Evolutionary conservation across 2,888 invertebrate species (phyloP).

Genomic region (Sesamia inferens): DNA sequence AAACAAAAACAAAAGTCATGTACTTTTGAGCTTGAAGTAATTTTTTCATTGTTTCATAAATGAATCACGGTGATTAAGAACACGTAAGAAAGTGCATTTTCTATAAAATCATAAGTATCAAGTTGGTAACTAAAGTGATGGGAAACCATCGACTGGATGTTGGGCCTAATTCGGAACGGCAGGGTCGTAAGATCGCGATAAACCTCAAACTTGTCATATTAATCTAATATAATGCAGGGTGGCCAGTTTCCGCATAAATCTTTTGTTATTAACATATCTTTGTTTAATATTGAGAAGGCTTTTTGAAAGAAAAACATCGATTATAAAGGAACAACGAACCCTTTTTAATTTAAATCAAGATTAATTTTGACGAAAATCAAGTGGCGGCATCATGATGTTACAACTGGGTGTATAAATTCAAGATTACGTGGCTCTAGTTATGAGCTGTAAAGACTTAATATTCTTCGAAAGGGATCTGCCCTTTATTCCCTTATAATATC

Average conservation of each 20-base stretch:
- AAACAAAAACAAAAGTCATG: background rate
- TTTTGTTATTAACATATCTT: constrained; percentile 64
- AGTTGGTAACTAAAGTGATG: constrained; percentile 52
- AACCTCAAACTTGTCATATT: constrained; percentile 64
- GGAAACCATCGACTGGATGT: constrained; percentile 71
- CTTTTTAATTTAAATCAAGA: constrained; percentile 12
- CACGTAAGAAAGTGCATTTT: background rate
- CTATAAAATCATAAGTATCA: constrained; percentile 20
- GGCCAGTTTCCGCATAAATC: constrained; percentile 66
- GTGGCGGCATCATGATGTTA: constrained; percentile 28
- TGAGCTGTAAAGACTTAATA: constrained; percentile 56
- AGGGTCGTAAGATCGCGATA: constrained; percentile 57
- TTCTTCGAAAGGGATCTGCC: constrained; percentile 58
- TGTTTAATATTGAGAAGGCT: constrained; percentile 38
- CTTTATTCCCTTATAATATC: constrained; percentile 64
- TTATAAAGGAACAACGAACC: constrained; percentile 5
- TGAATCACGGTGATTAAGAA: background rate
- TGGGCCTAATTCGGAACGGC: constrained; percentile 63
- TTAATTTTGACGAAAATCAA: constrained; percentile 34
- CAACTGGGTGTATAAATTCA: constrained; percentile 38
- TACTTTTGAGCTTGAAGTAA: background rate
- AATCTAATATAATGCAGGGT: constrained; percentile 64
- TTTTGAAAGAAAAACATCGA: constrained; percentile 16
- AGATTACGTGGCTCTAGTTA: constrained; percentile 48
- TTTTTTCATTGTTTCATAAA: background rate